These are phyloP conservation scores for Colletes latitarsis DNA, from an alignment of 1,140 invertebrate genomes.

Conservation along the genomic window DNA sequence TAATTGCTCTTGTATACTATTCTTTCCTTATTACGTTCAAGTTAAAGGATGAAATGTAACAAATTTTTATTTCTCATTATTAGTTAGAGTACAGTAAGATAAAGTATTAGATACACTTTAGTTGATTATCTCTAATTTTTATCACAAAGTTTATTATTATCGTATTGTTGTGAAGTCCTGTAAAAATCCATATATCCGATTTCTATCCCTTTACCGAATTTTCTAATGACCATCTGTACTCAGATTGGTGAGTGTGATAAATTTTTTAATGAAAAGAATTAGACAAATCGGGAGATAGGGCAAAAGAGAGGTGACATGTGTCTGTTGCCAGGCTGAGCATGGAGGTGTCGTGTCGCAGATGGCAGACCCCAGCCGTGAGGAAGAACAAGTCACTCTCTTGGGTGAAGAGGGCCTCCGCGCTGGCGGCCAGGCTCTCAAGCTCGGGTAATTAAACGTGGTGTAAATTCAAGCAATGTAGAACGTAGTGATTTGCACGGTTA, in stretches of 20 bases:
- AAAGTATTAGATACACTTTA: not conserved
- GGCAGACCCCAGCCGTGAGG: slow-evolving; percentile 94
- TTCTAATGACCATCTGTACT: not conserved
- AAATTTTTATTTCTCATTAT: not conserved
- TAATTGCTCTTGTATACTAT: not conserved
- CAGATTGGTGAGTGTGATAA: slow-evolving; percentile 40
- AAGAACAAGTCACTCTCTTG: slow-evolving; percentile 96
- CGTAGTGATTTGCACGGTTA: slow-evolving; percentile 57
- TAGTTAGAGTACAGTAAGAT: not conserved
- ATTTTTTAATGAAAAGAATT: slow-evolving; percentile 26
- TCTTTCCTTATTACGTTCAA: not conserved
- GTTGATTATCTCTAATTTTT: not conserved
- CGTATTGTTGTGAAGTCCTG: not conserved
- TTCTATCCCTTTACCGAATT: slow-evolving; percentile 12
- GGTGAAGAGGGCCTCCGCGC: slow-evolving; percentile 96
- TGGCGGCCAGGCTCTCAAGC: slow-evolving; percentile 95
- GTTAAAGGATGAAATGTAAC: too few species aligned
- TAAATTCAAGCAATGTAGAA: slow-evolving; percentile 71
- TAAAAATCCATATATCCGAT: slow-evolving; percentile 4
- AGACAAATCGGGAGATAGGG: slow-evolving; percentile 71
- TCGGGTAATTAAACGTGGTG: slow-evolving; percentile 89
- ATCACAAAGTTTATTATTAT: not conserved
- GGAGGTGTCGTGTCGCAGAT: slow-evolving; percentile 88
- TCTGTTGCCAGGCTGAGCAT: slow-evolving; percentile 85
- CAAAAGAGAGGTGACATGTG: slow-evolving; percentile 80